phyloP scores from a whole-genome alignment of 2,888 invertebrate genomes.

The Latrodectus hesperus region DNA sequence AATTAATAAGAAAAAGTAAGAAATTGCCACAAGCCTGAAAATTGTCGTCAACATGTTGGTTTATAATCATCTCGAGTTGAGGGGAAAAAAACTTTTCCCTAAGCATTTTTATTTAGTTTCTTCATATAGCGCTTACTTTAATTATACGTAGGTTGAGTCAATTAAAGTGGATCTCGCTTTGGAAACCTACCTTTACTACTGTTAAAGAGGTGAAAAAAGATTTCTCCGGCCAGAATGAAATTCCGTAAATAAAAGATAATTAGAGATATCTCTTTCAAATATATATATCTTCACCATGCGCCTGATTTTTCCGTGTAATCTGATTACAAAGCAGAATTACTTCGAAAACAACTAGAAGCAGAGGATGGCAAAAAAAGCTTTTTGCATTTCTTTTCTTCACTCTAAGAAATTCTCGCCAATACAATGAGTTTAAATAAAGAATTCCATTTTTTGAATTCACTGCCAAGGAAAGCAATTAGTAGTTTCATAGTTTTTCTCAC shows the following conservation, averaged over 20 bases:
- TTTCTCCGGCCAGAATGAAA: conserved; percentile 23
- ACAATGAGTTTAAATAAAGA: conserved; percentile 31
- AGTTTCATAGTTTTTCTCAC: neutral
- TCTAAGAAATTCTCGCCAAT: conserved; percentile 21
- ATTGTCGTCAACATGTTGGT: conserved; percentile 47
- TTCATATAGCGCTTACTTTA: conserved; percentile 50
- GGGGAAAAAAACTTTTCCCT: conserved; percentile 9
- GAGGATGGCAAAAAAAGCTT: neutral
- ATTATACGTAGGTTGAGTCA: conserved; percentile 62
- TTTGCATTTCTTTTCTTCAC: conserved; percentile 7
- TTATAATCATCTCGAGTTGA: conserved; percentile 40
- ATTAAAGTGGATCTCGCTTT: conserved; percentile 52
- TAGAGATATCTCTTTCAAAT: conserved; percentile 54
- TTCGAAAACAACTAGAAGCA: conserved; percentile 1
- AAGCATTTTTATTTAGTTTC: conserved; percentile 40
- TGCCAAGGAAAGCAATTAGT: neutral
- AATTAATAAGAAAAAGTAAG: conserved; percentile 51
- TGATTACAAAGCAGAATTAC: conserved; percentile 52
- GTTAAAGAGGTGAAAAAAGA: conserved; percentile 32
- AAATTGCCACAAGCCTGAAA: conserved; percentile 13
- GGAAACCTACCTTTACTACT: conserved; percentile 11
- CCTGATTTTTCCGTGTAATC: conserved; percentile 36
- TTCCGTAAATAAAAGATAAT: conserved; percentile 58
- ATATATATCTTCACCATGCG: conserved; percentile 24
- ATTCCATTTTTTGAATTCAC: conserved; percentile 4